These are phyloP conservation scores for Elegia similella DNA, from an alignment of 2,888 invertebrate genomes.

Conservation along the genomic window DNA sequence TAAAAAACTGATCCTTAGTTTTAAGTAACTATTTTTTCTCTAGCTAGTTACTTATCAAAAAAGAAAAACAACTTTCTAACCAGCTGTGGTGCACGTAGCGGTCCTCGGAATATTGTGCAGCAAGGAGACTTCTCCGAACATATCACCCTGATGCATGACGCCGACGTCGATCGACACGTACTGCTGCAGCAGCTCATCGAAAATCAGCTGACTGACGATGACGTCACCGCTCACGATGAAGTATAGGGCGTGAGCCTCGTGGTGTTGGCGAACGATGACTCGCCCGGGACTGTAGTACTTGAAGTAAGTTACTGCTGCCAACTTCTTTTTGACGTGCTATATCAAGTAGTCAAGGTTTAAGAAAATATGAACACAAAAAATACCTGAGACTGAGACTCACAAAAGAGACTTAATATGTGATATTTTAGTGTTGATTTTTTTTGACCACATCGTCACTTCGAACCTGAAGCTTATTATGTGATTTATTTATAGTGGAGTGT, in stretches of 20 bases:
- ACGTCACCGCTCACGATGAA: slow-evolving; percentile 84
- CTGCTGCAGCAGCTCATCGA: slow-evolving; percentile 74
- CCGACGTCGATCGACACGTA: slow-evolving; percentile 72
- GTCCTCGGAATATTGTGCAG: slow-evolving; percentile 82
- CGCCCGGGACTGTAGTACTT: slow-evolving; percentile 82
- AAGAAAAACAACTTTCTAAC: slow-evolving; percentile 45
- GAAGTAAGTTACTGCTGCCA: slow-evolving; percentile 84
- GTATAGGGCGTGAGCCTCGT: slow-evolving; percentile 82
- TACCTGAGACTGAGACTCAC: no score
- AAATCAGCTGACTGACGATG: slow-evolving; percentile 69
- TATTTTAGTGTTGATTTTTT: no score
- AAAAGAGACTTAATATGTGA: no score
- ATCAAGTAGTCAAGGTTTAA: background rate
- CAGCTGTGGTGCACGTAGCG: slow-evolving; percentile 81
- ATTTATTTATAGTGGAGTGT: no score
- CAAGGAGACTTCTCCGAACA: slow-evolving; percentile 86
- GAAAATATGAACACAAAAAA: no score
- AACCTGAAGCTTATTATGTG: no score
- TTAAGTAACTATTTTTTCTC: no score
- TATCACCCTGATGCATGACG: slow-evolving; percentile 78
- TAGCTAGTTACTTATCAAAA: no score
- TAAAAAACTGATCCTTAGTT: no score
- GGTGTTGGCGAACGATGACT: slow-evolving; percentile 83
- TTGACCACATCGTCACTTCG: no score
- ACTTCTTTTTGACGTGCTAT: slow-evolving; percentile 81